Conservation (phyloP, 2,888 invertebrate species). For the Acrocera orbiculus region DNA sequence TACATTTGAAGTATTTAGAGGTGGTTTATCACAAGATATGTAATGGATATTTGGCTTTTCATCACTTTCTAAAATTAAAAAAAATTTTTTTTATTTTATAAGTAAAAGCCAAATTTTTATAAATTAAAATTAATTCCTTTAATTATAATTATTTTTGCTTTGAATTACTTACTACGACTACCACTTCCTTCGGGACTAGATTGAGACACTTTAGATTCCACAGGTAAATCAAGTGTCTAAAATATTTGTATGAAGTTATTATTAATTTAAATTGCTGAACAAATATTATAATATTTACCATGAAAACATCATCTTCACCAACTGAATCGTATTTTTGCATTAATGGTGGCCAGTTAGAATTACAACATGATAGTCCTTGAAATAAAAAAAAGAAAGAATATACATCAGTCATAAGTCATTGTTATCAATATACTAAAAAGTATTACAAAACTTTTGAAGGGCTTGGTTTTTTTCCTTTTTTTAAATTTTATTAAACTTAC, state of each 20-base stretch:
- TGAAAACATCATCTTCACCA: conserved; percentile 88
- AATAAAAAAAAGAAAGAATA: conserved; percentile 7
- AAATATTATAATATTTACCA: conserved; percentile 41
- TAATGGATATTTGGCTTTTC: conserved; percentile 38
- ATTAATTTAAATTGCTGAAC: neutral
- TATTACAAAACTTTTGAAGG: too few relatives aligned
- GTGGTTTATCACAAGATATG: conserved; percentile 33
- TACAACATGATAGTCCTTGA: conserved; percentile 54
- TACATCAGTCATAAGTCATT: conserved; percentile 6
- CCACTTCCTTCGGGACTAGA: conserved; percentile 48
- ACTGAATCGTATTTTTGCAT: conserved; percentile 47
- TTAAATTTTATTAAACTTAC: conserved; percentile 8
- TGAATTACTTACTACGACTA: conserved; percentile 25
- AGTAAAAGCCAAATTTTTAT: neutral
- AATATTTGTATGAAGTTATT: neutral
- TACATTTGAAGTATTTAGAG: conserved; percentile 14
- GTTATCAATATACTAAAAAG: too few relatives aligned
- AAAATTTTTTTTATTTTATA: neutral
- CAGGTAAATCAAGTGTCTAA: conserved; percentile 73
- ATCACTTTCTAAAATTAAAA: conserved; percentile 21
- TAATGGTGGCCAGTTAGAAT: conserved; percentile 37
- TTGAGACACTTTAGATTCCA: conserved; percentile 60
- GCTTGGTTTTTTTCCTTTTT: conserved; percentile 12
- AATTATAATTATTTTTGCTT: too few relatives aligned
- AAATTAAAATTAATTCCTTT: too few relatives aligned